phyloP scores from a whole-genome alignment of 2,113 vertebrate genomes.

The Excalfactoria chinensis region DNA sequence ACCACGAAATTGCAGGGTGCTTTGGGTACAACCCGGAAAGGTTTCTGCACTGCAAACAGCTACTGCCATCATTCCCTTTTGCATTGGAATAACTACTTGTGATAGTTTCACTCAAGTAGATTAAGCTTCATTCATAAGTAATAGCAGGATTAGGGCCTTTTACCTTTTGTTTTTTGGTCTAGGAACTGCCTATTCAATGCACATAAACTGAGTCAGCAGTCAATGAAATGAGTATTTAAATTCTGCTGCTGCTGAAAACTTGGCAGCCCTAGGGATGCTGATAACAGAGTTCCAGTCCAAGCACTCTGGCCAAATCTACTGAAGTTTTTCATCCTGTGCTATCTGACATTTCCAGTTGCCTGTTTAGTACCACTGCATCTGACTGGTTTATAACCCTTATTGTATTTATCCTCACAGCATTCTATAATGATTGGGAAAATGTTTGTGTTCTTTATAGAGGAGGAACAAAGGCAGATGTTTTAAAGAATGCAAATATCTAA shows the following conservation, averaged over 20 bases:
- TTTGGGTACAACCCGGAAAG: neutral
- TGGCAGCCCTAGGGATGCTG: constrained; percentile 54
- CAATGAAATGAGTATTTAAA: constrained; percentile 54
- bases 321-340: constrained; percentile 21
- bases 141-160: neutral
- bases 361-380: neutral
- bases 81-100: neutral
- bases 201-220: constrained; percentile 62
- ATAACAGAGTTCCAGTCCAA: constrained; percentile 44
- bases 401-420: neutral
- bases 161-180: neutral
- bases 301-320: constrained; percentile 20
- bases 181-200: constrained; percentile 25
- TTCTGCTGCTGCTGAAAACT: constrained; percentile 52
- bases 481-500: neutral
- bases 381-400: neutral
- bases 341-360: constrained; percentile 10
- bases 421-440: neutral
- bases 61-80: neutral
- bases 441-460: neutral
- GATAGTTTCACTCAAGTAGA: neutral
- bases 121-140: neutral
- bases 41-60: neutral
- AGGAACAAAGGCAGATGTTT: neutral
- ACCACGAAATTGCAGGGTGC: neutral